These are phyloP conservation scores for Anaspis maculata DNA, from an alignment of 2,888 invertebrate genomes.

Conservation along the genomic window DNA sequence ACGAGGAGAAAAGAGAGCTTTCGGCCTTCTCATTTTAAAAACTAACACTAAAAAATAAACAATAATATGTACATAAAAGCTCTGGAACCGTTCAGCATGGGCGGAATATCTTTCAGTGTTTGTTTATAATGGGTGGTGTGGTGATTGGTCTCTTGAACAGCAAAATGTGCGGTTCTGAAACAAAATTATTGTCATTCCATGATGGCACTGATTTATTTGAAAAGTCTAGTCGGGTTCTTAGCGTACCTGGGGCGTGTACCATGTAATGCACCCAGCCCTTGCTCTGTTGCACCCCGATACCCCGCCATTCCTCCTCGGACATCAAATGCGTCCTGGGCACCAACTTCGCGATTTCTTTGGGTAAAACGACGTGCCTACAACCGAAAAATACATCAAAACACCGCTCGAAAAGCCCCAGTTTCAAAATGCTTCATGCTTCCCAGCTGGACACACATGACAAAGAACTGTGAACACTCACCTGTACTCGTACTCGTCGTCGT, in stretches of 20 bases:
- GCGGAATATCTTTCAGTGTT: no score
- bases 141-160: conserved; percentile 72
- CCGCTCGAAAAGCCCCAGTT: no score
- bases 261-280: conserved; percentile 97
- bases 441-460: no score
- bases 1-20: no score
- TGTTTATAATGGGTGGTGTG: conserved; percentile 41
- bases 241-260: conserved; percentile 91
- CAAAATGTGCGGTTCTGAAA: conserved; percentile 82
- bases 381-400: conserved; percentile 1
- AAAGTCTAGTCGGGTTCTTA: neutral
- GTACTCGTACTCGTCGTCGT: conserved; percentile 85
- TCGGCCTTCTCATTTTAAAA: no score
- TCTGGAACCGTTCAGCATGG: no score
- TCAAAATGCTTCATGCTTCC: no score
- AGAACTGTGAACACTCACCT: conserved; percentile 65
- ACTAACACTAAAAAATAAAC: no score
- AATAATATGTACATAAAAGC: no score
- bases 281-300: conserved; percentile 92
- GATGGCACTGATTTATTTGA: neutral
- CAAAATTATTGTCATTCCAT: conserved; percentile 12
- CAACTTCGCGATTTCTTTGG: conserved; percentile 82
- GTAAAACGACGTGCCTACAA: conserved; percentile 85
- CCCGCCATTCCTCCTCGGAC: conserved; percentile 90
- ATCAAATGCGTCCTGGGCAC: conserved; percentile 90